These are phyloP conservation scores for Etia nguti DNA, from an alignment of 2,113 vertebrate species.

Conservation along the genomic window DNA sequence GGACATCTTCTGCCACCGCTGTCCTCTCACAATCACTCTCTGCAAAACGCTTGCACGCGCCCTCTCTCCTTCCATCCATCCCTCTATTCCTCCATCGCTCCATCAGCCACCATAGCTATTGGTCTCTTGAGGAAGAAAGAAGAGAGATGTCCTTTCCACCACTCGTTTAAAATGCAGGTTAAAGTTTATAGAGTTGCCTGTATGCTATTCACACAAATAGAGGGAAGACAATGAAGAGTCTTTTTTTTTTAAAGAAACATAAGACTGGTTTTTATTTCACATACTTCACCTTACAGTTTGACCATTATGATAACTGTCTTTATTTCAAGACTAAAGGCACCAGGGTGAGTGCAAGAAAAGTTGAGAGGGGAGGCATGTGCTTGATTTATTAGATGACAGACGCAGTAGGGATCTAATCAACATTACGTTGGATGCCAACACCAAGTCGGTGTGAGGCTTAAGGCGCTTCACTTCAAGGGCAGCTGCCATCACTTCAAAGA, in stretches of 20 bases:
- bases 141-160: conserved; percentile 40
- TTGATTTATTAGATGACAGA: conserved; percentile 62
- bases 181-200: conserved; percentile 43
- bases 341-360: neutral
- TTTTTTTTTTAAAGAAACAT: conserved; percentile 24
- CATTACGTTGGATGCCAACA: conserved; percentile 46
- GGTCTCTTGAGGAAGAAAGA: neutral
- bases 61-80: neutral
- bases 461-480: conserved; percentile 50
- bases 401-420: conserved; percentile 61
- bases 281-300: neutral
- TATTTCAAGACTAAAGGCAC: conserved; percentile 12
- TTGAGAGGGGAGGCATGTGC: neutral
- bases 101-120: conserved; percentile 9
- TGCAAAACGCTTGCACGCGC: conserved; percentile 13
- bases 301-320: conserved; percentile 35
- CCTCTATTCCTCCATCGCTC: conserved; percentile 11
- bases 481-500: conserved; percentile 32
- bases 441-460: conserved; percentile 20
- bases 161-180: conserved; percentile 50
- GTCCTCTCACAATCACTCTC: conserved; percentile 63
- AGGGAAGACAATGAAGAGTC: neutral
- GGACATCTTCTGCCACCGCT: conserved; percentile 63
- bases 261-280: neutral
- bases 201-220: neutral